These are phyloP conservation scores for Rutilus rutilus DNA, from an alignment of 2,113 vertebrate species.

Conservation along the genomic window DNA sequence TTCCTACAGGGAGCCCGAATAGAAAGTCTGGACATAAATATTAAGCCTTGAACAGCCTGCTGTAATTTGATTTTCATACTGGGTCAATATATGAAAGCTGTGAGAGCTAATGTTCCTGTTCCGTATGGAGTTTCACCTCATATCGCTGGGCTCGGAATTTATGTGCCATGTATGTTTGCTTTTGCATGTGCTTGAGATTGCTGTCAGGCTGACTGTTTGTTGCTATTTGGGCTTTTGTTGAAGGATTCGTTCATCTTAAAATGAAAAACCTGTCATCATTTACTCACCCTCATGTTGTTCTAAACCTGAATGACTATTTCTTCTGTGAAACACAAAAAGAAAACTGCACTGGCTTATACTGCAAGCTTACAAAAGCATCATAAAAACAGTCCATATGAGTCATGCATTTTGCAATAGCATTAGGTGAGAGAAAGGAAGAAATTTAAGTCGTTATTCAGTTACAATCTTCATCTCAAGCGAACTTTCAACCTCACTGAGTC, in stretches of 20 bases:
- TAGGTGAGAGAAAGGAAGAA: neutral
- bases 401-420: neutral
- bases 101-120: slow-evolving; percentile 46
- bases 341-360: neutral
- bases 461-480: neutral
- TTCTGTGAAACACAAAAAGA: neutral
- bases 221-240: neutral
- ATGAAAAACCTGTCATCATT: neutral
- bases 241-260: slow-evolving; percentile 7
- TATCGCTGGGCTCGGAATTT: slow-evolving; percentile 22
- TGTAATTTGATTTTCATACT: slow-evolving; percentile 58
- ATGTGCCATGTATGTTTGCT: slow-evolving; percentile 39
- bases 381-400: neutral
- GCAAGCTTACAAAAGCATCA: neutral
- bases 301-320: neutral
- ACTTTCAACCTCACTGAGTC: neutral
- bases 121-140: slow-evolving; percentile 37
- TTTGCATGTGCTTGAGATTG: slow-evolving; percentile 17
- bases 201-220: slow-evolving; percentile 21
- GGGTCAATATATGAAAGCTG: slow-evolving; percentile 29
- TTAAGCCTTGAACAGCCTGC: slow-evolving; percentile 36
- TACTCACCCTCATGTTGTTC: neutral
- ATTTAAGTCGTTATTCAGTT: neutral
- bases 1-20: slow-evolving; percentile 45
- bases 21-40: slow-evolving; percentile 18